phyloP scores from a whole-genome alignment of 2,113 vertebrate species.

The Leucosticte australis region DNA sequence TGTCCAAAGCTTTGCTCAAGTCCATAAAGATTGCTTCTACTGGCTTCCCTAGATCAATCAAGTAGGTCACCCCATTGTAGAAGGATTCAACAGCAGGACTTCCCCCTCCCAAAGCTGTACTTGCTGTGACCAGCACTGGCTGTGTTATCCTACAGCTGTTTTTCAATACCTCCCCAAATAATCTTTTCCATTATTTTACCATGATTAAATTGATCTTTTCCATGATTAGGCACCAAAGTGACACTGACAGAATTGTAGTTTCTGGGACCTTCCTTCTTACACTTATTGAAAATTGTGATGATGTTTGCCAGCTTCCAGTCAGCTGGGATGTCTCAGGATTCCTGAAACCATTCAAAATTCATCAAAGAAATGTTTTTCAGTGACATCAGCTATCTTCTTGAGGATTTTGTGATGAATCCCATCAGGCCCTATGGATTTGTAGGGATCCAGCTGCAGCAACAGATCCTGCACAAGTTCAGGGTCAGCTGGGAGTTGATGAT shows the following conservation, averaged over 20 bases:
- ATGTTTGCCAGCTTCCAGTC: background rate
- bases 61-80: background rate
- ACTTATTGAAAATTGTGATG: background rate
- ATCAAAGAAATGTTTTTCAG: background rate
- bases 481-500: background rate
- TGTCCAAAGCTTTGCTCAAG: background rate
- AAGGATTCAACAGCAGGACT: background rate
- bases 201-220: background rate
- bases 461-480: background rate
- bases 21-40: background rate
- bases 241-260: background rate
- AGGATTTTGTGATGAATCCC: background rate
- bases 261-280: background rate
- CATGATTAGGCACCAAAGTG: background rate
- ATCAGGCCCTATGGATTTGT: background rate
- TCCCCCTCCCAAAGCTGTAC: background rate
- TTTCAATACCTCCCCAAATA: background rate
- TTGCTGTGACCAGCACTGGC: background rate
- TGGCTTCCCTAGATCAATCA: background rate
- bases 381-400: background rate
- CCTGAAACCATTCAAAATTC: background rate
- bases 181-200: background rate
- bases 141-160: background rate
- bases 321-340: background rate
- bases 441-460: background rate